phyloP scores from a whole-genome alignment of 37 sponge, comb jelly and placozoan genomes.

The Halisarca cf. caerulea region DNA sequence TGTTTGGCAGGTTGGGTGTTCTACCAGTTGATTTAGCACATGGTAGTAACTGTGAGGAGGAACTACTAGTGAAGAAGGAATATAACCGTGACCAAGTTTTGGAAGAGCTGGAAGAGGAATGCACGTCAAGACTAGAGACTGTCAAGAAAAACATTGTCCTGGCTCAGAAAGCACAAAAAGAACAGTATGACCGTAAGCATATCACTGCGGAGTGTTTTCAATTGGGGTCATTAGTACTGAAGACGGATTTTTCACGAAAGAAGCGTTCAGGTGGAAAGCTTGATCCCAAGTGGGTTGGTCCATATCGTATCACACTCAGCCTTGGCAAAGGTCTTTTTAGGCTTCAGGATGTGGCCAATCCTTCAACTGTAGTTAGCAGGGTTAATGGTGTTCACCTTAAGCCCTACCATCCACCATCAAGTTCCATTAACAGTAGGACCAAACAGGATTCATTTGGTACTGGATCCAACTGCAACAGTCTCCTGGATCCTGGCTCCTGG shows the following conservation, averaged over 20 bases:
- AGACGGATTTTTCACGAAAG: constrained; percentile 60
- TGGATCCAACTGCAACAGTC: too few relatives aligned
- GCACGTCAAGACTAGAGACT: constrained; percentile 25
- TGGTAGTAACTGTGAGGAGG: constrained; percentile 7
- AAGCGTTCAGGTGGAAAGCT: constrained; percentile 64
- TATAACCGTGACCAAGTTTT: constrained; percentile 1
- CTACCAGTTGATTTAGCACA: constrained; percentile 60
- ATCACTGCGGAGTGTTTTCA: too few relatives aligned
- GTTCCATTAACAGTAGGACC: too few relatives aligned
- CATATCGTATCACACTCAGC: constrained; percentile 46
- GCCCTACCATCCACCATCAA: too few relatives aligned
- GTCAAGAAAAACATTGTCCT: constrained; percentile 61
- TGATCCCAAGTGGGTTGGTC: constrained; percentile 38
- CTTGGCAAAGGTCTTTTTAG: too few relatives aligned
- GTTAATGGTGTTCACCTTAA: too few relatives aligned
- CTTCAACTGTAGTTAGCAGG: too few relatives aligned
- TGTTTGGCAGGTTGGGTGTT: constrained; percentile 58
- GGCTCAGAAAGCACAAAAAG: constrained; percentile 66
- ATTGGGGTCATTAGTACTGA: constrained; percentile 42
- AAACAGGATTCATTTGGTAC: too few relatives aligned
- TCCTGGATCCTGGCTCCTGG: too few relatives aligned
- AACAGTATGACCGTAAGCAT: too few relatives aligned
- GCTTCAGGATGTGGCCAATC: too few relatives aligned
- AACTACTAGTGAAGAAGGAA: neutral
- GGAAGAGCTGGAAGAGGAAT: neutral